Evolutionary conservation across 2,888 invertebrate species (phyloP).

Genomic region (Hipparchia semele): DNA sequence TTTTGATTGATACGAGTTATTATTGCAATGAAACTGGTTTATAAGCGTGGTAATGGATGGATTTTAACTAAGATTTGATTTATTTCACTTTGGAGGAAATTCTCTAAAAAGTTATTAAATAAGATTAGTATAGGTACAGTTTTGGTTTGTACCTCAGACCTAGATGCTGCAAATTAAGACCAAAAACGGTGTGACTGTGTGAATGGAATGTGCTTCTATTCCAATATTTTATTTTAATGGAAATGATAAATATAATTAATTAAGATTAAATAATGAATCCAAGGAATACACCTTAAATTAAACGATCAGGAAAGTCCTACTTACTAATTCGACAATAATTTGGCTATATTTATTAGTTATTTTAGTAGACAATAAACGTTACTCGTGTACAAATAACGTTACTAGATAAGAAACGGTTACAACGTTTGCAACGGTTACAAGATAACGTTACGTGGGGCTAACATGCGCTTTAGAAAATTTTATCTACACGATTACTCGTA

Average conservation of each 20-base stretch:
- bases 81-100: neutral
- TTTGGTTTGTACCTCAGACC: neutral
- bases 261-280: too few species aligned
- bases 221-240: too few species aligned
- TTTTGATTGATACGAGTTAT: constrained; percentile 36
- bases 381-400: neutral
- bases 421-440: neutral
- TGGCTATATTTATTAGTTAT: too few species aligned
- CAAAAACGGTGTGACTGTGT: too few species aligned
- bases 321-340: too few species aligned
- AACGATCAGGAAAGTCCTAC: too few species aligned
- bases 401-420: neutral
- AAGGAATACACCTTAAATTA: too few species aligned
- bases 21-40: constrained; percentile 27
- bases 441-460: neutral
- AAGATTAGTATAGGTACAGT: neutral
- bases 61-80: constrained; percentile 15
- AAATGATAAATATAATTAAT: too few species aligned
- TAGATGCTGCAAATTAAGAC: too few species aligned
- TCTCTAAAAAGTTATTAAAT: neutral
- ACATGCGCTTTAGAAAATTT: neutral
- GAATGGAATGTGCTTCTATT: too few species aligned
- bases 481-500: neutral
- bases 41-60: constrained; percentile 20
- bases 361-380: too few species aligned